A percentile compares a stretch with the other conserved stretches of the same genome.
These are phyloP conservation scores for Trissolcus basalis DNA, from an alignment of 1,140 invertebrate species.

Conservation along the genomic window DNA sequence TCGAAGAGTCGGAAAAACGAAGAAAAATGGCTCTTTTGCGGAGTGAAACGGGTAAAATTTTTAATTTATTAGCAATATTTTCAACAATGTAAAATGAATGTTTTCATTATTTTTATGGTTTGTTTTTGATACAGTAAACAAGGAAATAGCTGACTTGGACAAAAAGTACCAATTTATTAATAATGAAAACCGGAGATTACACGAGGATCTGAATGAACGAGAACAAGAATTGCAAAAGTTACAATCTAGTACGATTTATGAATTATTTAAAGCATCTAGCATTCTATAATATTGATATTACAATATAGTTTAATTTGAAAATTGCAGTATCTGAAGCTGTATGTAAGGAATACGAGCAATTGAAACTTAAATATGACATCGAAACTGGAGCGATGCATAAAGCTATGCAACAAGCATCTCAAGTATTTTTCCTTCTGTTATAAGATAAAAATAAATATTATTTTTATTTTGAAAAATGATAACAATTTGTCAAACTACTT, in stretches of 20 bases:
- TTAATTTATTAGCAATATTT: too few relatives aligned
- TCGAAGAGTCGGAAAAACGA: slow-evolving; percentile 81
- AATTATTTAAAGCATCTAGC: too few relatives aligned
- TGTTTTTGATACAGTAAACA: slow-evolving; percentile 75
- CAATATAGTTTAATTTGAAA: too few relatives aligned
- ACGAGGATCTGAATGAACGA: slow-evolving; percentile 78
- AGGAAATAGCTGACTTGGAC: slow-evolving; percentile 79
- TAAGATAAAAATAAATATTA: too few relatives aligned
- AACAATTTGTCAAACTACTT: slow-evolving; percentile 14
- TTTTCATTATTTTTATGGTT: too few relatives aligned
- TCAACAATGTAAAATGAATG: too few relatives aligned
- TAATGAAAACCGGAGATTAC: slow-evolving; percentile 77
- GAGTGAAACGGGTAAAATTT: slow-evolving; percentile 79
- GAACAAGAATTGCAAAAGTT: slow-evolving; percentile 80
- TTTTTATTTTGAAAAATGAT: too few relatives aligned
- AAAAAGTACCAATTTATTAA: slow-evolving; percentile 78
- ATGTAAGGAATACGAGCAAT: slow-evolving; percentile 83
- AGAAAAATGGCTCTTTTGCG: slow-evolving; percentile 81
- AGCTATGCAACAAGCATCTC: slow-evolving; percentile 76
- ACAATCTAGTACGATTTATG: slow-evolving; percentile 70
- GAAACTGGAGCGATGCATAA: slow-evolving; percentile 83
- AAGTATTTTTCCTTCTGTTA: slow-evolving; percentile 66
- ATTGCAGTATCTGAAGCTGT: slow-evolving; percentile 81
- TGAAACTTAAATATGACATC: slow-evolving; percentile 83
- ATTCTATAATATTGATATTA: too few relatives aligned